Evolutionary conservation across 2,888 invertebrate species (phyloP), one percentile per base, ranked within the genome.

Genomic region (Magallana nippona): DNA sequence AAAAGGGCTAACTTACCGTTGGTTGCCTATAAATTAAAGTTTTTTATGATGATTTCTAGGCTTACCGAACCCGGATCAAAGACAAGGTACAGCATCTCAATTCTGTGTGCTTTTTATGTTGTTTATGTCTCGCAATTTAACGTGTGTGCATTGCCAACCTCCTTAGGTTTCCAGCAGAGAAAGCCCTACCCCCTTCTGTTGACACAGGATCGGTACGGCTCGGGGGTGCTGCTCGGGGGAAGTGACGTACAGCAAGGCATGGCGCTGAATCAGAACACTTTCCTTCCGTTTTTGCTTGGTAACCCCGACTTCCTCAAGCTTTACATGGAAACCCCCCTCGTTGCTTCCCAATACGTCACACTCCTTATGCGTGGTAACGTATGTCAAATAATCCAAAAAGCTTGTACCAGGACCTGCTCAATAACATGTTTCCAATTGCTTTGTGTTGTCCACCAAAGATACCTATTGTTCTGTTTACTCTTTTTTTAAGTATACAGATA

Each of bases 361-460:
- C 27, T 71, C 27, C 71, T 71, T 71, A 27, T 71, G 71, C 32
- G 32, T 71, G 27, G 71, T 27, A 82, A 55, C 44, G 60, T 60
- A 11, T 10, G 15, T 27, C 27, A 27, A n/a, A 60, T 19, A n/a
- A 17, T 60, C 10, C 19, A 60, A 60, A 19, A 19, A 19, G n/a
- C 60, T 15, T 32, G 11, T 77, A 22, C n/a, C n/a, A n/a, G n/a
- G n/a, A n/a, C 27, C 77, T 10, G 44, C 77, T 10, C 8, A 22
- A 17, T 32, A 32, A 44, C 44, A 8, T 44, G 44, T 44, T 44
- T 44, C 8, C 44, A 44, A 8, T n/a, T 62, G 17, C 62, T 17
- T 62, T 62, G 60, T 62, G 17, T 62, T 62, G 17, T 62, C 13
- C 19, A n/a, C 62, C 19, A 17, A 62, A 44, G 3, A 44, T 44